Percentiles rank a stretch among this genome's conserved stretches.
Evolutionary conservation across 2,797 vertebrate genomes (phyloP).

Genomic region (Squalus acanthias): DNA sequence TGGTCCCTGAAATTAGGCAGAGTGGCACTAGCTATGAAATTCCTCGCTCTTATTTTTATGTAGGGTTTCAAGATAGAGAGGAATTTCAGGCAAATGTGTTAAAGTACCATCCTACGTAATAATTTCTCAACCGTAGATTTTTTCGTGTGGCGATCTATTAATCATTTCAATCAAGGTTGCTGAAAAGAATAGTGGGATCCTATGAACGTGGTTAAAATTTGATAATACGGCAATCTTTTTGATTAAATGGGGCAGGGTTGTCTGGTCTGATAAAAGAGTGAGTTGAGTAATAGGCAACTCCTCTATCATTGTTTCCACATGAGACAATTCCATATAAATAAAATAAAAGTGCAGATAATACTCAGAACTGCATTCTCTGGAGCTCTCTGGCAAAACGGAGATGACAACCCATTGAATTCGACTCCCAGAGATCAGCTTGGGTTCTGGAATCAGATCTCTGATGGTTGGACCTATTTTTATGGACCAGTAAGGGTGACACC

Average conservation of each 20-base stretch:
- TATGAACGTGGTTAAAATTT: neutral
- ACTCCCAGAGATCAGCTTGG: neutral
- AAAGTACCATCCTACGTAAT: neutral
- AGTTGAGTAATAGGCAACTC: neutral
- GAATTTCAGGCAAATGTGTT: neutral
- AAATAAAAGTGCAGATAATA: neutral
- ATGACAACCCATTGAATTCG: neutral
- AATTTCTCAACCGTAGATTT: neutral
- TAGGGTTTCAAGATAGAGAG: neutral
- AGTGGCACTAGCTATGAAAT: neutral
- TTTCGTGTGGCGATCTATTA: neutral
- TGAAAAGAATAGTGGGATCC: neutral
- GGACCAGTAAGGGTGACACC: neutral
- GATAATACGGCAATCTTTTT: neutral
- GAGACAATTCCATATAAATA: neutral
- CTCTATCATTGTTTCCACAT: neutral
- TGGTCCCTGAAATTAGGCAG: neutral
- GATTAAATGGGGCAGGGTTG: neutral
- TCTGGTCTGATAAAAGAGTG: neutral
- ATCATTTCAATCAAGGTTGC: neutral
- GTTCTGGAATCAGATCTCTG: neutral
- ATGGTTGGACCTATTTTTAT: neutral
- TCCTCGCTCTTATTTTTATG: neutral
- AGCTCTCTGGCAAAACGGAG: neutral
- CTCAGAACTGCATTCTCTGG: neutral